Conservation (phyloP, 2,113 vertebrate species). For the Salvelinus fontinalis region DNA sequence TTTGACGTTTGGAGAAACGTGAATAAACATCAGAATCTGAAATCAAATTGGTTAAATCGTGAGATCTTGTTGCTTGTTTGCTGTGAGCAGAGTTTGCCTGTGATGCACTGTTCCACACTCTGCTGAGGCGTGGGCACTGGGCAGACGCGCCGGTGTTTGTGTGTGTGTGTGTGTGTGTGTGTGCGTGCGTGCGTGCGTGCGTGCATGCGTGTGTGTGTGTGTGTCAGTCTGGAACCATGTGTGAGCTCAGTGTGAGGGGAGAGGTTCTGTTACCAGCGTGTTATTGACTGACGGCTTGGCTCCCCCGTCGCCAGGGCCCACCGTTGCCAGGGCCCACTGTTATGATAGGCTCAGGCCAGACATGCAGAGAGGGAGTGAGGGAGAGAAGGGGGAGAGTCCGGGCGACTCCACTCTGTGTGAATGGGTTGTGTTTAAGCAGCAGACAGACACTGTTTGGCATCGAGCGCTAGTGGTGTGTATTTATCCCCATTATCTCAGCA, state of each 20-base stretch:
- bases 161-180: conserved; percentile 20
- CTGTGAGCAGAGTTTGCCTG: conserved; percentile 60
- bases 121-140: conserved; percentile 54
- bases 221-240: conserved; percentile 58
- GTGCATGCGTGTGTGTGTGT: conserved; percentile 24
- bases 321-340: conserved; percentile 64
- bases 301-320: conserved; percentile 64
- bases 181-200: no score
- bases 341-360: conserved; percentile 52
- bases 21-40: no score
- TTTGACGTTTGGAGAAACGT: no score
- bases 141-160: conserved; percentile 16
- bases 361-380: not conserved
- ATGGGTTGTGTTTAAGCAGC: conserved; percentile 62
- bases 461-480: conserved; percentile 40
- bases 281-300: conserved; percentile 74
- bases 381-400: conserved; percentile 8
- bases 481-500: conserved; percentile 58
- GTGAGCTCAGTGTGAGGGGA: conserved; percentile 57
- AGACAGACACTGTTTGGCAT: conserved; percentile 54
- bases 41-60: no score
- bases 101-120: conserved; percentile 53
- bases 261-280: conserved; percentile 62
- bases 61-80: conserved; percentile 51
- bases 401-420: conserved; percentile 32